phyloP scores from a whole-genome alignment of 2,797 vertebrate genomes.

The Onychomys arenicola region DNA sequence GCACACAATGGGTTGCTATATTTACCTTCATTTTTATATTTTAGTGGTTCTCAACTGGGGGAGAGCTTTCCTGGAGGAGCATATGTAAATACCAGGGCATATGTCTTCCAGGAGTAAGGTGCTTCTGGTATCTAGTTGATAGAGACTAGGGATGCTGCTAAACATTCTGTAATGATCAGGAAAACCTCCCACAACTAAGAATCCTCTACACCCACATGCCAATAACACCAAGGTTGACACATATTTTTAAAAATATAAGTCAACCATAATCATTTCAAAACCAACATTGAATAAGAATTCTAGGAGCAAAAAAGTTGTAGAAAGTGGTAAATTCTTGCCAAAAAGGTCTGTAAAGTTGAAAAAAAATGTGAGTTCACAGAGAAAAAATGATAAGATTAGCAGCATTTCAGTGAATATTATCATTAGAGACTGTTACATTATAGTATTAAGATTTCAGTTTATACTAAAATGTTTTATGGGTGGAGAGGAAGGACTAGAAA shows the following conservation, averaged over 20 bases:
- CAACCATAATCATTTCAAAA: neutral
- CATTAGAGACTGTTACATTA: constrained; percentile 12
- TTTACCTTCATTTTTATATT: constrained; percentile 15
- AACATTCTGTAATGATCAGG: neutral
- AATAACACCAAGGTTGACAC: neutral
- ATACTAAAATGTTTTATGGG: constrained; percentile 16
- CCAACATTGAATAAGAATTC: constrained; percentile 54
- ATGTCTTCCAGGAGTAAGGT: neutral
- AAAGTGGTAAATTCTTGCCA: neutral
- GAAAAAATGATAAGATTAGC: neutral
- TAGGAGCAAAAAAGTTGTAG: constrained; percentile 22
- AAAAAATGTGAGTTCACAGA: neutral
- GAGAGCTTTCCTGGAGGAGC: neutral
- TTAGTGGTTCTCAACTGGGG: constrained; percentile 18
- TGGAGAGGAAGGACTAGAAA: neutral
- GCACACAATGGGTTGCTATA: constrained; percentile 66
- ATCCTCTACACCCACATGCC: neutral
- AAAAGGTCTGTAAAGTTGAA: constrained; percentile 26
- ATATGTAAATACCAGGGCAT: neutral
- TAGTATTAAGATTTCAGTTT: constrained; percentile 18
- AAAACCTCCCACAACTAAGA: neutral
- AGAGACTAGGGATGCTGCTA: neutral
- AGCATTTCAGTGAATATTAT: constrained; percentile 46
- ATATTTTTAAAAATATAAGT: constrained; percentile 41
- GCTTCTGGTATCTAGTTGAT: neutral